Base-by-base conservation (phyloP, 2,888 invertebrate genomes). In the Drosophila robusta region DNA sequence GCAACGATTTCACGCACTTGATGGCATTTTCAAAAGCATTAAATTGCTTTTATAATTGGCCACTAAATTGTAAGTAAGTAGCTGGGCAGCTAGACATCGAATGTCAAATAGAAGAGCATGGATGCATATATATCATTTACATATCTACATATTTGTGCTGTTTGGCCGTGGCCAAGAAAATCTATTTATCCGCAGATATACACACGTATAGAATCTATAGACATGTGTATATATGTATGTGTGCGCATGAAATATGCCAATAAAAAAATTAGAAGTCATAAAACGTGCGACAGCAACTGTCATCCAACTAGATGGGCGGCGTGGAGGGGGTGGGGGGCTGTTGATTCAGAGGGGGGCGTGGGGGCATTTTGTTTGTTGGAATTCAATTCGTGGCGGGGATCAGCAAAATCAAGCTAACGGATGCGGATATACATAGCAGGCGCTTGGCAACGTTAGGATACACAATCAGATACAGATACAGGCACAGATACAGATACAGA, bases 151-250 rank as follows among this genome's bases (percentile, higher is more conserved):
- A 22, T 55, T 14, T 36, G 5, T 9, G n/a, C 45, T 39, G 36
- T 50, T 41, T 68, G 78, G 44, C 74, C 75, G 47, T 83, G 81
- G 81, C 84, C 80, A 83, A 68, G 73, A 73, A 68, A 72, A 63
- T 11, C 44, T 39, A 32, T 70, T 49, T 49, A 47, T 39, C 42
- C 50, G 62, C 18, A 50, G 29, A 52, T n/a, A 55, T 29, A 63
- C 49, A 41, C 39, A 42, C 58, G 39, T 42, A 38, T 41, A 51
- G 46, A 42, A 22, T 45, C 42, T 39, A 22, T 26, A 49, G n/a
- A 24, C 12, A 16, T 24, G 18, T 26, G 24, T 51, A 2, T 11
- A 39, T 38, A 41, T 32, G 3, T 57, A 49, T n/a, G n/a, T n/a
- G n/a, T 57, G 38, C n/a, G 16, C 47, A 47, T 63, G 22, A 68